A percentile compares a stretch with the other conserved stretches of the same genome.
Evolutionary conservation across 2,113 vertebrate genomes (phyloP).

Genomic region (Saccopteryx leptura): DNA sequence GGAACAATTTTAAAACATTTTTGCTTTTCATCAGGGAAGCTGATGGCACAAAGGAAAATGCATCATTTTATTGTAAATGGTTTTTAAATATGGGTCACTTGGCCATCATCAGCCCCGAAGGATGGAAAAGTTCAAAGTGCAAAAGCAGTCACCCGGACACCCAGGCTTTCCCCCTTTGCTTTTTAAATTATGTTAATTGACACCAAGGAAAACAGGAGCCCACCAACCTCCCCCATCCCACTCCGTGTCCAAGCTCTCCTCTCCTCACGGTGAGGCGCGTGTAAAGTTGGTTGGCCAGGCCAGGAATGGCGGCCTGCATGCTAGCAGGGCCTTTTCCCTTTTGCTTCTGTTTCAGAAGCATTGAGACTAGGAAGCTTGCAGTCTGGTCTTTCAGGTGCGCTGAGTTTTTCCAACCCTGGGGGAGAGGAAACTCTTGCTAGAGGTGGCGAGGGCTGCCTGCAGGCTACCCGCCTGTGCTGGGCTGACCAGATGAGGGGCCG

Average conservation of each 20-base stretch:
- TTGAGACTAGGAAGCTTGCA: neutral
- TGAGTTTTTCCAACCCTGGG: neutral
- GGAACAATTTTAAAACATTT: conserved; percentile 96
- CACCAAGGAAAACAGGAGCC: conserved; percentile 61
- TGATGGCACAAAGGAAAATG: conserved; percentile 87
- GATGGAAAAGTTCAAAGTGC: conserved; percentile 86
- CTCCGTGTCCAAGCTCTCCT: neutral
- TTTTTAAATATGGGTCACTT: conserved; percentile 94
- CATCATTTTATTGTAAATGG: conserved; percentile 94
- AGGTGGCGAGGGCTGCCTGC: neutral
- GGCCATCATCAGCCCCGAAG: conserved; percentile 82
- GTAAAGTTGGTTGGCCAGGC: neutral
- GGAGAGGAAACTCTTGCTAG: neutral
- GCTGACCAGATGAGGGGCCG: neutral
- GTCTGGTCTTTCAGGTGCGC: neutral
- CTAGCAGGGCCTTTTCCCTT: neutral
- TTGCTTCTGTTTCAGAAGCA: neutral
- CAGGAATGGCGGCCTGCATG: neutral
- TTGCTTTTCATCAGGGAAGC: conserved; percentile 90
- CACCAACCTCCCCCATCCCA: too few relatives aligned
- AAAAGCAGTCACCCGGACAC: conserved; percentile 80
- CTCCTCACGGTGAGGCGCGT: neutral
- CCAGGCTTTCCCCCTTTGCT: conserved; percentile 31
- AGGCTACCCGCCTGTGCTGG: neutral
- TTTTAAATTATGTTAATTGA: conserved; percentile 88